Percentiles rank a stretch among this genome's conserved stretches.
These are phyloP conservation scores for Hylaeus volcanicus DNA, from an alignment of 1,140 invertebrate genomes.

Conservation along the genomic window DNA sequence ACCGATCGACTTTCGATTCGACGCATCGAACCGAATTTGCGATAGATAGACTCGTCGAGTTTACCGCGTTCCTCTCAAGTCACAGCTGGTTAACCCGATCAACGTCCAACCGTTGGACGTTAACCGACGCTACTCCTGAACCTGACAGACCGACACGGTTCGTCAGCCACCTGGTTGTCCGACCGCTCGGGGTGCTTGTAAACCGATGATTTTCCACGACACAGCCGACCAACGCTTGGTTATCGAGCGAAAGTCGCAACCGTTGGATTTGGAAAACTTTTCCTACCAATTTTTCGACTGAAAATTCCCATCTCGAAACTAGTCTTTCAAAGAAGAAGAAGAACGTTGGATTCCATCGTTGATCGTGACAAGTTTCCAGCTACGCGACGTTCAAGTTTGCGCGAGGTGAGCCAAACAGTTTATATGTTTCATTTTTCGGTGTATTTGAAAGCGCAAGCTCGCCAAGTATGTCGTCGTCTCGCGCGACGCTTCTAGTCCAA, in stretches of 20 bases:
- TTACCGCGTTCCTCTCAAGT: not conserved
- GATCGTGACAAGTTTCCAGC: too few relatives aligned
- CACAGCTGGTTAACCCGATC: conserved; percentile 19
- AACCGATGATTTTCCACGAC: conserved; percentile 16
- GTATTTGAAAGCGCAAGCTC: not conserved
- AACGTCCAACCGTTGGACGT: not conserved
- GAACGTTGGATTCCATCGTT: not conserved
- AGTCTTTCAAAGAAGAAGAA: not conserved
- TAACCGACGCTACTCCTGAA: conserved; percentile 13
- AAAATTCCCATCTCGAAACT: too few relatives aligned
- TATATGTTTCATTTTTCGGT: not conserved
- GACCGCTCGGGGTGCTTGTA: not conserved
- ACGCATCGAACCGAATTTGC: not conserved
- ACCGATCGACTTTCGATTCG: not conserved
- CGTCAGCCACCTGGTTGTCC: not conserved
- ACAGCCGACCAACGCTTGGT: not conserved
- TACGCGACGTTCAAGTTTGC: too few relatives aligned
- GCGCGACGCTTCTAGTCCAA: conserved; percentile 1
- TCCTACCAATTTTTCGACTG: not conserved
- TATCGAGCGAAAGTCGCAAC: not conserved
- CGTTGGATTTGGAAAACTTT: not conserved
- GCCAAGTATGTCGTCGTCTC: not conserved
- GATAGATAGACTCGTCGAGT: not conserved
- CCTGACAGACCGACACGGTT: conserved; percentile 20
- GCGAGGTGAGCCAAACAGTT: too few relatives aligned